Evolutionary conservation across 2,888 invertebrate species (phyloP).

Genomic region (Cremastobaeus sp.): DNA sequence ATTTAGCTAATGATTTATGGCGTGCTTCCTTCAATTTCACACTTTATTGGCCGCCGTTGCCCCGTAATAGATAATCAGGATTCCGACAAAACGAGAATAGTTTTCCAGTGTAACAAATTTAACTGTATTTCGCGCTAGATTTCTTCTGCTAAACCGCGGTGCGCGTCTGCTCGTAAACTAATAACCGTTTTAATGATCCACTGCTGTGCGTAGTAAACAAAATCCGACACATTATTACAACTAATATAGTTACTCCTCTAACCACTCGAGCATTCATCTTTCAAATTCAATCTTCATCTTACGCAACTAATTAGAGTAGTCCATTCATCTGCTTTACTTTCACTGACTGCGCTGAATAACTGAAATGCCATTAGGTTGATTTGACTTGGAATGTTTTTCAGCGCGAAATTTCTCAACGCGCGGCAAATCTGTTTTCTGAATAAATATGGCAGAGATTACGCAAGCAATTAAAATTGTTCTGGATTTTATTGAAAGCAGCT

Average conservation of each 20-base stretch:
- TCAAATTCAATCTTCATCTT: slow-evolving; percentile 18
- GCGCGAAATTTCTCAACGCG: too few relatives aligned
- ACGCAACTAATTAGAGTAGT: slow-evolving; percentile 15
- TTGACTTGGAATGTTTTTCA: too few relatives aligned
- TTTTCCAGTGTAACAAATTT: slow-evolving; percentile 42
- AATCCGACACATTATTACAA: slow-evolving; percentile 16
- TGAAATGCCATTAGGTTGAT: too few relatives aligned
- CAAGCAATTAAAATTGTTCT: slow-evolving; percentile 36
- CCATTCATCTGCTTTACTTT: not conserved
- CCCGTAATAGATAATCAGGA: slow-evolving; percentile 38
- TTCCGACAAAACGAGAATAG: slow-evolving; percentile 30
- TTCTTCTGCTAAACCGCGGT: slow-evolving; percentile 31
- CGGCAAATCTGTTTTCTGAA: too few relatives aligned
- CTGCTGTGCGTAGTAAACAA: slow-evolving; percentile 12
- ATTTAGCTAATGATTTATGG: slow-evolving; percentile 44
- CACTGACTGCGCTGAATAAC: too few relatives aligned
- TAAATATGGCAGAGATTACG: slow-evolving; percentile 10
- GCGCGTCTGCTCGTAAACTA: slow-evolving; percentile 50
- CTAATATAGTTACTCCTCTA: slow-evolving; percentile 30
- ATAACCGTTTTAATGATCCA: slow-evolving; percentile 42
- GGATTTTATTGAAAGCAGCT: slow-evolving; percentile 50
- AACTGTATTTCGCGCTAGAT: slow-evolving; percentile 32
- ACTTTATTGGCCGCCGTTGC: slow-evolving; percentile 36
- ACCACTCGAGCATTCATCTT: slow-evolving; percentile 29
- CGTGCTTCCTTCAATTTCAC: slow-evolving; percentile 6